phyloP scores from a whole-genome alignment of 2,797 vertebrate species.

The Melopsittacus undulatus region DNA sequence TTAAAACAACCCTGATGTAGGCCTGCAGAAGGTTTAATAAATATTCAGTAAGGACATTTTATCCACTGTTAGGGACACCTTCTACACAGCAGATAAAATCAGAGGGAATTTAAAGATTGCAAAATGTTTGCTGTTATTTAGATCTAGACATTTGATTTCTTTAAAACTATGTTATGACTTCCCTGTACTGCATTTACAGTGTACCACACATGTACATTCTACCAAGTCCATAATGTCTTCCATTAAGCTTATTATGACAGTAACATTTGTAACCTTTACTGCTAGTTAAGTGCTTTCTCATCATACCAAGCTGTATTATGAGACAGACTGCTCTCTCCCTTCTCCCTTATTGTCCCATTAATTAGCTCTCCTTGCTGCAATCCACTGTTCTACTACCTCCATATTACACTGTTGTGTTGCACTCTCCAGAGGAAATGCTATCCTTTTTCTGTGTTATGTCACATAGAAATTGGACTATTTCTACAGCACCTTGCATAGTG shows the following conservation, averaged over 20 bases:
- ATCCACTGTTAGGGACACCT: background rate
- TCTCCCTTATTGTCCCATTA: background rate
- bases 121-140: slow-evolving; percentile 16
- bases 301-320: background rate
- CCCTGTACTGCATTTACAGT: background rate
- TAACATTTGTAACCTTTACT: background rate
- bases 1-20: background rate
- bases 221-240: background rate
- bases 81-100: slow-evolving; percentile 1
- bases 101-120: background rate
- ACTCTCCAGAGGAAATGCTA: background rate
- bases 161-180: background rate
- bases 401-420: background rate
- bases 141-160: background rate
- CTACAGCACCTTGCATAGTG: background rate
- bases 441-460: background rate
- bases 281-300: background rate
- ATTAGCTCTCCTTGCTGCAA: background rate
- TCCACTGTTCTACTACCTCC: background rate
- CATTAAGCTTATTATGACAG: background rate
- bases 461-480: background rate
- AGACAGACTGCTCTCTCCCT: background rate
- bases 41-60: background rate
- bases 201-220: background rate
- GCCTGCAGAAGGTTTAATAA: background rate